Evolutionary conservation across 1,140 invertebrate genomes (phyloP).

Genomic region (Pentalonia nigronervosa): DNA sequence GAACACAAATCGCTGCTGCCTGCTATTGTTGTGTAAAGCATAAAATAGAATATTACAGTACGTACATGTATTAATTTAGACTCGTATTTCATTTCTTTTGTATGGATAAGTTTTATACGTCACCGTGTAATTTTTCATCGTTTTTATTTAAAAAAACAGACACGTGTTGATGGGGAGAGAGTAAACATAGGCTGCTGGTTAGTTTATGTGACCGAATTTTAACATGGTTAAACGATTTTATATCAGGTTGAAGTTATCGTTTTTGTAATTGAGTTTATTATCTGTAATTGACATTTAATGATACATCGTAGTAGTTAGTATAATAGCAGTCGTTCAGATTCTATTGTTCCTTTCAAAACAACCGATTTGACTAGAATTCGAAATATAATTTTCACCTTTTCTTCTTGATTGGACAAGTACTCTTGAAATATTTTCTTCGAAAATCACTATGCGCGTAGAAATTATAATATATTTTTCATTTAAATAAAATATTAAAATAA

Average conservation of each 20-base stretch:
- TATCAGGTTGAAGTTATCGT: background rate
- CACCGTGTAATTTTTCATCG: slow-evolving; percentile 8
- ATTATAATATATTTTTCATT: background rate
- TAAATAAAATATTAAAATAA: background rate
- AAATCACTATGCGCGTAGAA: background rate
- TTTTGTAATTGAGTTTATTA: slow-evolving; percentile 25
- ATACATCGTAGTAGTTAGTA: background rate
- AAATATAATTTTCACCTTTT: slow-evolving; percentile 2
- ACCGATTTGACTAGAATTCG: background rate
- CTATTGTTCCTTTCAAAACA: background rate
- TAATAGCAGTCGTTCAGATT: background rate
- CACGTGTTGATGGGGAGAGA: background rate
- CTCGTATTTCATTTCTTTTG: slow-evolving; percentile 33
- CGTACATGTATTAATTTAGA: slow-evolving; percentile 18
- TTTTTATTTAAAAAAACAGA: slow-evolving; percentile 31
- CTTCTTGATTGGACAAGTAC: background rate
- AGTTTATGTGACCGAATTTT: background rate
- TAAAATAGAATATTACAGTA: background rate
- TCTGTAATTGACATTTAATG: slow-evolving; percentile 9
- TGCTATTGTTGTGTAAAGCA: background rate
- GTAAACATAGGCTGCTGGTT: background rate
- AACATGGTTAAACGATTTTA: slow-evolving; percentile 29
- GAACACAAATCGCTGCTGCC: background rate
- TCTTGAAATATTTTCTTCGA: slow-evolving; percentile 16
- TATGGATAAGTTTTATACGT: slow-evolving; percentile 15